Conservation (phyloP, 2,113 vertebrate genomes). For the Phalacrocorax carbo region DNA sequence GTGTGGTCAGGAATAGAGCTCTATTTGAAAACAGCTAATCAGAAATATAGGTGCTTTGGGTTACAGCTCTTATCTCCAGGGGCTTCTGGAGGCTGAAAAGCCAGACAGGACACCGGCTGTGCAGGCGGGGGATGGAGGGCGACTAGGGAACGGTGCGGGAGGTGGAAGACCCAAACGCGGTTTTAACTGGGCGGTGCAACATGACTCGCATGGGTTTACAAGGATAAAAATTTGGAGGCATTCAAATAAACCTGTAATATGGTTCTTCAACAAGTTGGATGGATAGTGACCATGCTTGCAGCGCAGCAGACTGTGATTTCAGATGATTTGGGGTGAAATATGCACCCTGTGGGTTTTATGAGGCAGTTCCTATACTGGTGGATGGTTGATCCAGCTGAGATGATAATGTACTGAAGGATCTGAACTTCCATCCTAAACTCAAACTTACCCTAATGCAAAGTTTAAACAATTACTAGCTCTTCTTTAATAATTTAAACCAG, state of each 20-base stretch:
- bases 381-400: not conserved
- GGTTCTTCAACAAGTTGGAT: not conserved
- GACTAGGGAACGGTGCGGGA: accelerated
- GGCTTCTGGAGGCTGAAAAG: not conserved
- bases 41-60: not conserved
- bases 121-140: not conserved
- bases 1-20: not conserved
- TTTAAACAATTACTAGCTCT: not conserved
- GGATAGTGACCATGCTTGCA: not conserved
- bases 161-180: not conserved
- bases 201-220: not conserved
- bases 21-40: not conserved
- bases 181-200: not conserved
- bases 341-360: not conserved
- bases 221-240: not conserved
- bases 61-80: not conserved
- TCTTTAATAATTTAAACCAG: not conserved
- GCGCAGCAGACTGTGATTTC: not conserved
- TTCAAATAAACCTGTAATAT: not conserved
- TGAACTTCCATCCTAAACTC: not conserved
- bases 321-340: not conserved
- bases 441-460: not conserved
- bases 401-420: not conserved
- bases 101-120: not conserved
- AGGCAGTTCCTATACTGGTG: not conserved